Evolutionary conservation across 1,140 invertebrate genomes (phyloP), one percentile per base, ranked within the genome.

Genomic region (Gonatopus flavifemur): DNA sequence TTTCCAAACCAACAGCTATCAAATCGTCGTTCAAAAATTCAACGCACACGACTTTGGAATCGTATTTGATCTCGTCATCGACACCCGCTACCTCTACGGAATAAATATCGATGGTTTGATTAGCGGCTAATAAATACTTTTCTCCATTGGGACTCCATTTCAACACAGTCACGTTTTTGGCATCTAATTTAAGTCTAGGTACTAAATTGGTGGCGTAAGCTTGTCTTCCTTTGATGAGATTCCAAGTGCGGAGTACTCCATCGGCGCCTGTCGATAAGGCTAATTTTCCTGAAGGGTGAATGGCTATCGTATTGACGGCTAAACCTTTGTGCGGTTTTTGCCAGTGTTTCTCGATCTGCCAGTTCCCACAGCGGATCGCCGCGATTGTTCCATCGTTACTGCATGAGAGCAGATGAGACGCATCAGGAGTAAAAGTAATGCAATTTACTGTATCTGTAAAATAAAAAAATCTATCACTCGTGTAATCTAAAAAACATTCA

Each of bases 271-370:
- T 82, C 13, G 92, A 91, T 5, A 98, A 69, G 2, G 91, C 90
- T 46, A 98, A 62, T 79, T 94, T 95, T 4, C 93, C 92, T 63
- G 86, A 87, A 7, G 92, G 90, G 83, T 98, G 95, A 49, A 96
- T 82, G 49, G 86, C 82, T 44, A 94, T 72, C 33, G 83, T 81
- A 39, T 85, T 84, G 1, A 93, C 84, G 10, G 84, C 75, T 40
- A 79, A 77, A 47, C 84, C 84, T 73, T 85, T 86, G 67, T 92
- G 89, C 1, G 88, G 82, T 58, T 86, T 84, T 53, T 77, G 77
- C 86, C 87, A 90, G 35, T 86, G 80, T 60, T 90, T 92, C 64
- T 92, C 89, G 16, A 87, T 69, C 63, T 88, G 84, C 93, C 93
- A 98, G 64, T 85, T 92, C 1, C 87, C 88, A 38, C 86, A 86